Percentiles rank a stretch among this genome's conserved stretches.
Evolutionary conservation across 2,888 invertebrate species (phyloP).

Genomic region (Idaea aversata): DNA sequence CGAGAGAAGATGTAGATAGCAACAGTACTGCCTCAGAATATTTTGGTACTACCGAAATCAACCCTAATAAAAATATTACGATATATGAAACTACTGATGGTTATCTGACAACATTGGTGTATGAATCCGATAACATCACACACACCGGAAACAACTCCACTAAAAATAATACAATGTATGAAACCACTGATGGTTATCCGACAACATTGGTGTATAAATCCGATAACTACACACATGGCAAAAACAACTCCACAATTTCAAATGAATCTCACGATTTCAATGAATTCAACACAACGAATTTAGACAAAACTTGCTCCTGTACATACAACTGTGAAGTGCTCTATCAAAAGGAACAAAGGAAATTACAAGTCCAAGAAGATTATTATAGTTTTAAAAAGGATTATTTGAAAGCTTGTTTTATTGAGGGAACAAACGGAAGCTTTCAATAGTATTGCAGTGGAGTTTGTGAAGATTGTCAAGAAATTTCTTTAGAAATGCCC

Average conservation of each 20-base stretch:
- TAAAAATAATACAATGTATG: neutral
- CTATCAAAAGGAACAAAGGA: conserved; percentile 58
- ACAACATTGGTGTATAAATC: too few relatives aligned
- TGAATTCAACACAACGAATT: conserved; percentile 8
- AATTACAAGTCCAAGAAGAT: conserved; percentile 64
- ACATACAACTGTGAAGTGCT: conserved; percentile 62
- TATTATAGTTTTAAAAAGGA: conserved; percentile 71
- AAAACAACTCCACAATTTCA: neutral
- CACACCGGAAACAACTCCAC: neutral
- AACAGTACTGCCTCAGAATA: neutral
- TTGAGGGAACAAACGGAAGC: conserved; percentile 69
- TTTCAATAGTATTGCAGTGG: conserved; percentile 63
- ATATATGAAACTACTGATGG: too few relatives aligned
- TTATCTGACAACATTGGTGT: too few relatives aligned
- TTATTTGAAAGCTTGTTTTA: conserved; percentile 63
- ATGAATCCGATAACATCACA: neutral
- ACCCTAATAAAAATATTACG: too few relatives aligned
- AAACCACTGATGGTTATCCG: too few relatives aligned
- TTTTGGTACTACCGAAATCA: too few relatives aligned
- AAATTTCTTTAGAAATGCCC: too few relatives aligned
- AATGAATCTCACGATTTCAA: neutral
- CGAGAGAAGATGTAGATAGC: neutral
- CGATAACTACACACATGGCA: neutral
- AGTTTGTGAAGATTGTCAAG: conserved; percentile 38
- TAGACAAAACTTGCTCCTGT: conserved; percentile 47